Conservation (phyloP, 2,888 invertebrate genomes). For the Chironomus tentans region DNA sequence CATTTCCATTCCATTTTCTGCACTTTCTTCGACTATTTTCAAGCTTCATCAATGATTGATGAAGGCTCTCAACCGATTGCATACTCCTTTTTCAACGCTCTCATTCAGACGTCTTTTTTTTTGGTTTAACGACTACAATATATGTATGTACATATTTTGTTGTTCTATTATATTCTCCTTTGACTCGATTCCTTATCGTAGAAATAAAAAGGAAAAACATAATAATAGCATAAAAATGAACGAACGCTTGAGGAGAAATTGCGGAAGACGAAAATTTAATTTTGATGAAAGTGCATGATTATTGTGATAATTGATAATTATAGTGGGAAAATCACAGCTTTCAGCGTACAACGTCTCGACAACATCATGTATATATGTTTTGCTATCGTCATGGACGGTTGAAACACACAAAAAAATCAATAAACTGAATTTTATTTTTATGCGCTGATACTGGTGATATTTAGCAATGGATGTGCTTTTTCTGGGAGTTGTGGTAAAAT, state of each 20-base stretch:
- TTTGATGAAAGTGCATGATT: conserved; percentile 24
- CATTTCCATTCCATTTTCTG: background rate
- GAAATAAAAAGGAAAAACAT: background rate
- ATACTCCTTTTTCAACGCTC: conserved; percentile 2
- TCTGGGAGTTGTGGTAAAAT: no score
- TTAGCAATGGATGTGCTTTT: background rate
- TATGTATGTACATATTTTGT: background rate
- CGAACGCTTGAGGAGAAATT: no score
- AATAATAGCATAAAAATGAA: no score
- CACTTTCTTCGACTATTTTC: conserved; percentile 10
- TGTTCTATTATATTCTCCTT: background rate
- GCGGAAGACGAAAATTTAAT: conserved; percentile 7
- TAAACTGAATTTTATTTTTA: conserved; percentile 6
- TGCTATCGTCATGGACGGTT: background rate
- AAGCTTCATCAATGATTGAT: conserved; percentile 25
- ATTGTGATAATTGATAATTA: conserved; percentile 26
- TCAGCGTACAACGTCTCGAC: background rate
- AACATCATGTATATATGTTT: background rate
- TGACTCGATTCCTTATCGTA: background rate
- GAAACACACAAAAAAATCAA: conserved; percentile 3
- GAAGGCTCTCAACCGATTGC: background rate
- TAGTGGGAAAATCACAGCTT: conserved; percentile 17
- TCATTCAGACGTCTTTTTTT: background rate
- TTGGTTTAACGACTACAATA: background rate
- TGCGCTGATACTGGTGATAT: background rate